Evolutionary conservation across 1,140 invertebrate species (phyloP).

Genomic region (Zaprionus nigranus): DNA sequence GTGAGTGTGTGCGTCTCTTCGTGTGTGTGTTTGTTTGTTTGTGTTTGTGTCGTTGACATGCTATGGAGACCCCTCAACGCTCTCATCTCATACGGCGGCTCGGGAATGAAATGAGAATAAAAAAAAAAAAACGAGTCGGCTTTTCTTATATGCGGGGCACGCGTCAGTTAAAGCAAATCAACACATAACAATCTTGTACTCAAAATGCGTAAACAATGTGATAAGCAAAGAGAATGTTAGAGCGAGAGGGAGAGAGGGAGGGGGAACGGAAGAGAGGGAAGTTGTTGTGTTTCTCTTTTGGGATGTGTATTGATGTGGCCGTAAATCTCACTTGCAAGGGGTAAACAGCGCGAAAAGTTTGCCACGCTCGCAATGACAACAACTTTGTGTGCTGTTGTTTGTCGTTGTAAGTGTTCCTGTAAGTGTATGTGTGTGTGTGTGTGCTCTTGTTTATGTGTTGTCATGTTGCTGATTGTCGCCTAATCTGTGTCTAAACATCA

Average conservation of each 20-base stretch:
- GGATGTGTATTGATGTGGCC: constrained; percentile 76
- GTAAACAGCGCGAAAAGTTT: constrained; percentile 45
- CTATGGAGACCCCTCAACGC: constrained; percentile 31
- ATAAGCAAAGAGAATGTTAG: constrained; percentile 61
- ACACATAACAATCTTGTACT: constrained; percentile 83
- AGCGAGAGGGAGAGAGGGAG: background rate
- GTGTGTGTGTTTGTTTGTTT: constrained; percentile 35
- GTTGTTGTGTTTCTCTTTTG: constrained; percentile 21
- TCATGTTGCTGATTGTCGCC: constrained; percentile 60
- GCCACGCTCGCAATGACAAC: constrained; percentile 33
- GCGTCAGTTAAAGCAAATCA: constrained; percentile 80
- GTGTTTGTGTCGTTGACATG: constrained; percentile 64
- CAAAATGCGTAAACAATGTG: constrained; percentile 82
- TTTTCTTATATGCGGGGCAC: constrained; percentile 79
- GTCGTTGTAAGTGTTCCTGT: constrained; percentile 14
- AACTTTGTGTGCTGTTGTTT: constrained; percentile 25
- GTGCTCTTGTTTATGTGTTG: constrained; percentile 31
- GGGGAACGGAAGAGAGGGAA: too few species aligned
- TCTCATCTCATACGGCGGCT: constrained; percentile 53
- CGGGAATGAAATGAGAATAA: constrained; percentile 64
- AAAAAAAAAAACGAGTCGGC: constrained; percentile 39
- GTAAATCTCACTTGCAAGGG: constrained; percentile 75
- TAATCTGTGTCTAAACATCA: constrained; percentile 72
- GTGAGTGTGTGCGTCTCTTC: constrained; percentile 10
- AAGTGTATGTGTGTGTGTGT: constrained; percentile 16